Evolutionary conservation across 2,797 vertebrate genomes (phyloP), one percentile per base, ranked within the genome.

Genomic region (Psittacula derbiana): DNA sequence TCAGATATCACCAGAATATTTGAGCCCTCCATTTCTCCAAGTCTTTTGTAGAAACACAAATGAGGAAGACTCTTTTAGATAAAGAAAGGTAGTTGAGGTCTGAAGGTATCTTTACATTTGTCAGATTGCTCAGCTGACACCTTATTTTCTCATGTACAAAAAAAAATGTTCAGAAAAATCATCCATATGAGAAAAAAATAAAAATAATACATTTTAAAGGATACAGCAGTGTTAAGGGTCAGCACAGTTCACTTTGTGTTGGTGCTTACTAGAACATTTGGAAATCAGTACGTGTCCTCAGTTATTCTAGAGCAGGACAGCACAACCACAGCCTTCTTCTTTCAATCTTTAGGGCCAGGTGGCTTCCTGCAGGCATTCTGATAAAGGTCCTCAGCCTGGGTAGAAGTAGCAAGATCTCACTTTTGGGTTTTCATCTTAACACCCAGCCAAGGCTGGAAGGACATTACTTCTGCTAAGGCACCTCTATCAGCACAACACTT

Each of bases 391-490:
- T 79, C 13, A 36, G 25, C 28, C 25, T 66, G 27, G 11, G 12
- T 27, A 30, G 66, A 76, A 38, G 23, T 27, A 4, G 46, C 0
- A 11, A 52, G 36, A 38, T 65, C n/a, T 93, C 0, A 0, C 50
- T 78, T 24, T 73, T 73, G 43, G 40, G 30, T 80, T 93, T 78
- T 84, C 43, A 71, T 67, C 44, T 81, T 81, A 73, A 30, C 76
- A 33, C 70, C 25, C 44, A 46, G 30, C 71, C 71, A 28, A 55
- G 40, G 11, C 74, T 94, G 74, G 67, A 90, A 86, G 41, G 78
- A 57, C 47, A 9, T 44, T 65, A n/a, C 16, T 72, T 90, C 53
- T 84, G 33, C 71, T 92, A 5, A 61, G 38, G 46, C 47, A 31
- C 47, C n/a, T 80, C 30, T 74, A 38, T 60, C 11, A 1, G n/a